Evolutionary conservation across 2,113 vertebrate species (phyloP).

Genomic region (Lethenteron reissneri): DNA sequence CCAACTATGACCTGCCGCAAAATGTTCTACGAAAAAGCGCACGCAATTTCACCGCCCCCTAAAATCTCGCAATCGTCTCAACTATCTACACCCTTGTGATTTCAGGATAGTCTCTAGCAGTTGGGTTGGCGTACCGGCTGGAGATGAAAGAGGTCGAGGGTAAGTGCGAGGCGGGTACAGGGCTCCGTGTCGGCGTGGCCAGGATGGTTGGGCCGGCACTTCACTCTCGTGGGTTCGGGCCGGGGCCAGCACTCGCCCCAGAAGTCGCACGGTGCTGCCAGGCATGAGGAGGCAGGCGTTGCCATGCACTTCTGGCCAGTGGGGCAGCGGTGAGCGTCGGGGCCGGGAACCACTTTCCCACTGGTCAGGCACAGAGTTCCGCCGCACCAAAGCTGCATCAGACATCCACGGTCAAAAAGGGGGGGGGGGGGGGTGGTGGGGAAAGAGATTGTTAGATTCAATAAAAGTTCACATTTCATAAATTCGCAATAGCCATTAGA

Average conservation of each 20-base stretch:
- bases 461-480: no score
- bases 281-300: not conserved
- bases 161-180: not conserved
- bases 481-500: no score
- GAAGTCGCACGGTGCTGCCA: conserved; percentile 1
- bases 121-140: not conserved
- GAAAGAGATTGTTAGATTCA: not conserved
- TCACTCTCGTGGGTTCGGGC: not conserved
- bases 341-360: not conserved
- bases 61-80: not conserved
- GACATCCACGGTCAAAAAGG: not conserved
- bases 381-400: not conserved
- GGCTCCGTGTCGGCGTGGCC: not conserved
- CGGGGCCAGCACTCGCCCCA: conserved; percentile 3
- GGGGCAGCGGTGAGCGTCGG: conserved; percentile 1
- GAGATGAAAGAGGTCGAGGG: not conserved
- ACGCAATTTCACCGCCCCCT: not conserved
- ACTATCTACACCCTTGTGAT: not conserved
- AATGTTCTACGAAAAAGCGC: no score
- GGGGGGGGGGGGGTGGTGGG: not conserved
- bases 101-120: not conserved
- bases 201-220: no score
- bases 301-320: not conserved
- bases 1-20: not conserved
- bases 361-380: conserved; percentile 1